Evolutionary conservation across 2,888 invertebrate species (phyloP).

Genomic region (Rosalia funebris): DNA sequence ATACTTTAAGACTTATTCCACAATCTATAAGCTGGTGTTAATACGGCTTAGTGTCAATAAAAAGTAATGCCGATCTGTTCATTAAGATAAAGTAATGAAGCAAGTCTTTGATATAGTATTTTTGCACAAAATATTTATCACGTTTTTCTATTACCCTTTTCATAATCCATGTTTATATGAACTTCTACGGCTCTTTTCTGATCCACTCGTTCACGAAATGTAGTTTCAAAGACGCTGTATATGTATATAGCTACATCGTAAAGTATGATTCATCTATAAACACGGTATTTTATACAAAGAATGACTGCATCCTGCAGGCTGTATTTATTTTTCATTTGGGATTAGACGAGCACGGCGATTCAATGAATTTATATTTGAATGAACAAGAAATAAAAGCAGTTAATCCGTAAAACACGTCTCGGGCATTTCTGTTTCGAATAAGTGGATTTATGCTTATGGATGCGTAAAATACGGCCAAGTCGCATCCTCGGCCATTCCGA

Average conservation of each 20-base stretch:
- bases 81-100: too few relatives aligned
- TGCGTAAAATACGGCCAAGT: slow-evolving; percentile 7
- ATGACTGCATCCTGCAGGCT: not conserved
- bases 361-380: slow-evolving; percentile 19
- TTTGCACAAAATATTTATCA: too few relatives aligned
- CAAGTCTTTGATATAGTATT: too few relatives aligned
- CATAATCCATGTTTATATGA: too few relatives aligned
- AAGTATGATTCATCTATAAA: slow-evolving; percentile 9
- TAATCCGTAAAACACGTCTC: not conserved
- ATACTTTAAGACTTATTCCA: too few relatives aligned
- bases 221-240: not conserved
- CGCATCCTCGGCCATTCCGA: not conserved
- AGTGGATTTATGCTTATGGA: slow-evolving; percentile 1
- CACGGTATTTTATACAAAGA: slow-evolving; percentile 2
- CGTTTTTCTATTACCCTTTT: too few relatives aligned
- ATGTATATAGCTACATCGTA: not conserved
- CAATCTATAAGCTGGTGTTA: too few relatives aligned
- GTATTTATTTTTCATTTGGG: slow-evolving; percentile 1
- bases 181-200: too few relatives aligned
- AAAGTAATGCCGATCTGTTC: too few relatives aligned
- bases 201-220: not conserved
- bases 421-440: slow-evolving; percentile 15
- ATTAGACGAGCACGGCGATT: not conserved
- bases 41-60: too few relatives aligned
- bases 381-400: slow-evolving; percentile 16